Evolutionary conservation across 53 echinoderm and acorn worm species (phyloP).

Genomic region (Glandiceps talaboti): DNA sequence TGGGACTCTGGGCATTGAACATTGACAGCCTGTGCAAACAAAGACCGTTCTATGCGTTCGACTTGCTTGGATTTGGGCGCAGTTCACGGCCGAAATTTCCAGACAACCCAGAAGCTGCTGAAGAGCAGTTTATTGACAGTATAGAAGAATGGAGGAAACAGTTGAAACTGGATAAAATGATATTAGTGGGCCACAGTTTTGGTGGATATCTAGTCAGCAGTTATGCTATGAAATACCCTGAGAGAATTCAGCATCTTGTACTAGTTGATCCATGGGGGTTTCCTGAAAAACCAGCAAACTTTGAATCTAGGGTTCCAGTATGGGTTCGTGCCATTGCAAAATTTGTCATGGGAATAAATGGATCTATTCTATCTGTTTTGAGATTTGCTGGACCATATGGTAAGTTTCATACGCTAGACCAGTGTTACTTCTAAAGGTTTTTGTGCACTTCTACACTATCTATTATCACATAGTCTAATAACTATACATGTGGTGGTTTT

Average conservation of each 20-base stretch:
- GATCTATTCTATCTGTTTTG: conserved; percentile 75
- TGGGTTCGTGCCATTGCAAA: conserved; percentile 60
- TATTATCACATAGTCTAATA: no score
- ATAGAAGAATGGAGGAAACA: conserved; percentile 85
- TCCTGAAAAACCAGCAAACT: conserved; percentile 28
- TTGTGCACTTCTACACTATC: no score
- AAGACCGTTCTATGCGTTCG: conserved; percentile 78
- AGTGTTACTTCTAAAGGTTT: no score
- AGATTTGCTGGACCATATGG: conserved; percentile 87
- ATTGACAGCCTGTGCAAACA: conserved; percentile 39
- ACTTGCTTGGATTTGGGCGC: conserved; percentile 80
- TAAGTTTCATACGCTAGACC: no score
- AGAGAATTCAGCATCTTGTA: conserved; percentile 64
- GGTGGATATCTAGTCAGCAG: conserved; percentile 70
- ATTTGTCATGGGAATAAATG: conserved; percentile 28
- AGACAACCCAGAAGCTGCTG: conserved; percentile 46
- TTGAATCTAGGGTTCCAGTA: conserved; percentile 44
- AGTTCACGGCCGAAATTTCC: conserved; percentile 57
- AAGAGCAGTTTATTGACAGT: conserved; percentile 60
- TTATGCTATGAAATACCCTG: conserved; percentile 66
- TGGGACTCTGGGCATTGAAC: conserved; percentile 79
- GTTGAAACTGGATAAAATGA: conserved; percentile 70
- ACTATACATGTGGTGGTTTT: no score
- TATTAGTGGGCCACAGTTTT: conserved; percentile 87
- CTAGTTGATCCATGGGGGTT: conserved; percentile 94